Base-by-base conservation (phyloP, 2,888 invertebrate species). In the Conchocele bisecta region DNA sequence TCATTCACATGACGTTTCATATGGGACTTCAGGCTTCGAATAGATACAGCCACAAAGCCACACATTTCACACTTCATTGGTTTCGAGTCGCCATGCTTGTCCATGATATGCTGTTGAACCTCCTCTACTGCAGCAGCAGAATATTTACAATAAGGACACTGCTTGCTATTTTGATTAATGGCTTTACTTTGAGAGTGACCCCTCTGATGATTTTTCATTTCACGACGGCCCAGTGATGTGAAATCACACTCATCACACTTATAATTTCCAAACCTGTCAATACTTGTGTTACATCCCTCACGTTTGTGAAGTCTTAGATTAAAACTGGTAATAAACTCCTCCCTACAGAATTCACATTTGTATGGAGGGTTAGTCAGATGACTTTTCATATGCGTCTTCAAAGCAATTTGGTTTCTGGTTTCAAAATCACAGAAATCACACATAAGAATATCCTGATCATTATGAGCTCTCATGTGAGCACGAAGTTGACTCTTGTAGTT, bases 1-100 rank as follows among this genome's bases (percentile, higher is more conserved):
- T 90, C 90, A 64, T 90, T 90, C 26, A 88, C 83, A 67, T 90
- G 90, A 1, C 90, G 83, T 68, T 90, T 90, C 89, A 90, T 89
- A 81, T 90, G 90, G 7, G 90, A 90, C 64, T 90, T 90, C 22
- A 90, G 75, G 64, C 89, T 90, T 31, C 89, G 81, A 24, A 80
- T 86, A 3, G 89, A 89, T 5, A 84, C 83, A 1, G 90, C 89
- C n/a, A 86, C 83, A 77, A 89, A 90, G 59, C 88, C 89, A 73
- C 90, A 90, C 56, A 87, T 65, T 41, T 86, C 84, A 76, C 90
- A 90, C 64, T 86, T 83, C 37, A 88, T 59, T 2, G 82, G 75
- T 56, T 80, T 79, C 2, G 70, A 75, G 48, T 82, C 83, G 7
- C 78, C 81, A 46, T 79, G 81, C 29, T 67, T 67, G 50, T 76